These are phyloP conservation scores for Caenorhabditis inopinata DNA, from an alignment of 1,140 invertebrate species.

Conservation along the genomic window DNA sequence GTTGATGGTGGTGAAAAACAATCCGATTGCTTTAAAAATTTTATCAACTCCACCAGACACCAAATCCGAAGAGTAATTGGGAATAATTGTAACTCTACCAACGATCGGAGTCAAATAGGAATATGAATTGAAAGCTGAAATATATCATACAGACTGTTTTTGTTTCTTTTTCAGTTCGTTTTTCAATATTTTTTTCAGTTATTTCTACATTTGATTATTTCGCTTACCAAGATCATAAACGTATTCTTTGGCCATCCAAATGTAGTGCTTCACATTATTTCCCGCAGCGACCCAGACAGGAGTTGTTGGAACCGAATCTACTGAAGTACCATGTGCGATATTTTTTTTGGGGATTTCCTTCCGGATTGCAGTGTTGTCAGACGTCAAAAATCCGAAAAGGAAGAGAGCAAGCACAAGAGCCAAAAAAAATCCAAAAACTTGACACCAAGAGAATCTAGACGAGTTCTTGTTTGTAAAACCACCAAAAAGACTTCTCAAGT, in stretches of 20 bases:
- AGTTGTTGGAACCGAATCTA: background rate
- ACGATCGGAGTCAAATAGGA: background rate
- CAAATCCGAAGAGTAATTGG: background rate
- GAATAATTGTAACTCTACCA: background rate
- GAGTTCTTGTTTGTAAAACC: background rate
- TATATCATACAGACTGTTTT: too few species aligned
- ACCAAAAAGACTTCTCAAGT: background rate
- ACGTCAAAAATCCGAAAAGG: background rate
- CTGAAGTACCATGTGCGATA: background rate
- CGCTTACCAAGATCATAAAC: background rate
- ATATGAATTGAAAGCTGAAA: background rate
- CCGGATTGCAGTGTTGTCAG: background rate
- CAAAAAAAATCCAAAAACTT: background rate
- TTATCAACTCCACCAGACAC: background rate
- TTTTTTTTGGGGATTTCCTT: background rate
- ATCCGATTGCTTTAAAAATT: background rate
- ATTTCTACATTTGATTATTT: too few species aligned
- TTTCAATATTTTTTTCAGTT: too few species aligned
- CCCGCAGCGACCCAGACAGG: background rate
- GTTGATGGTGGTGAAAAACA: too few species aligned
- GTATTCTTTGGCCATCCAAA: background rate
- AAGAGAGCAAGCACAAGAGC: background rate
- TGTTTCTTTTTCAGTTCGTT: too few species aligned
- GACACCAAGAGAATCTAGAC: background rate
- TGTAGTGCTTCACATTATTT: background rate